Evolutionary conservation across 2,888 invertebrate genomes (phyloP).

Genomic region (Electrophaes corylata): DNA sequence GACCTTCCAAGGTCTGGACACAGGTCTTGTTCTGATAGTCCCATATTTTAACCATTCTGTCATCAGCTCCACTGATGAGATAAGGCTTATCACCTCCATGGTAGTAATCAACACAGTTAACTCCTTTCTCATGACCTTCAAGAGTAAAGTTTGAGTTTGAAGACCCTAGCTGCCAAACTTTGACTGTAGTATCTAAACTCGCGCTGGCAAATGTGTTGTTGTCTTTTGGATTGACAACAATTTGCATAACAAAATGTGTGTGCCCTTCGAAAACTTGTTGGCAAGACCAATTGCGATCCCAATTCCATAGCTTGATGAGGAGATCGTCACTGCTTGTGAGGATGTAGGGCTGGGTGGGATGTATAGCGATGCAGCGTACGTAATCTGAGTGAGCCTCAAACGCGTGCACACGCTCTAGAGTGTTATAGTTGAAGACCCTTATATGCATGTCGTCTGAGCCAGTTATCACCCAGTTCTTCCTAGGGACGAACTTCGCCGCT

Average conservation of each 20-base stretch:
- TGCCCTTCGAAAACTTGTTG: constrained; percentile 99
- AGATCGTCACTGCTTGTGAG: constrained; percentile 99
- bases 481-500: constrained; percentile 96
- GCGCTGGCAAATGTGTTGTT: constrained; percentile 99
- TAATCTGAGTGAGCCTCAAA: constrained; percentile 99
- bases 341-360: constrained; percentile 98
- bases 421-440: constrained; percentile 99
- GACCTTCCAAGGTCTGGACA: constrained; percentile 98
- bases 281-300: constrained; percentile 99
- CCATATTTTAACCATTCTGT: constrained; percentile 99
- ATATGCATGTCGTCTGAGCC: constrained; percentile 99
- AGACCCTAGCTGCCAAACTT: constrained; percentile 99
- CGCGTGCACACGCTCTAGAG: constrained; percentile 96
- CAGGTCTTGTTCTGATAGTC: constrained; percentile 99
- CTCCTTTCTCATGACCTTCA: constrained; percentile 99
- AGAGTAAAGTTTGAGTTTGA: constrained; percentile 98
- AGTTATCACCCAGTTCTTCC: constrained; percentile 99
- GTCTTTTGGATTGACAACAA: constrained; percentile 99
- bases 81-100: constrained; percentile 99
- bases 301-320: constrained; percentile 99
- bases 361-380: constrained; percentile 97
- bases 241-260: constrained; percentile 99
- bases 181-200: constrained; percentile 98
- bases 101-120: constrained; percentile 99
- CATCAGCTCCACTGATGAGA: constrained; percentile 99